Base-by-base conservation (phyloP, 2,113 vertebrate species). In the Mirza zaza region DNA sequence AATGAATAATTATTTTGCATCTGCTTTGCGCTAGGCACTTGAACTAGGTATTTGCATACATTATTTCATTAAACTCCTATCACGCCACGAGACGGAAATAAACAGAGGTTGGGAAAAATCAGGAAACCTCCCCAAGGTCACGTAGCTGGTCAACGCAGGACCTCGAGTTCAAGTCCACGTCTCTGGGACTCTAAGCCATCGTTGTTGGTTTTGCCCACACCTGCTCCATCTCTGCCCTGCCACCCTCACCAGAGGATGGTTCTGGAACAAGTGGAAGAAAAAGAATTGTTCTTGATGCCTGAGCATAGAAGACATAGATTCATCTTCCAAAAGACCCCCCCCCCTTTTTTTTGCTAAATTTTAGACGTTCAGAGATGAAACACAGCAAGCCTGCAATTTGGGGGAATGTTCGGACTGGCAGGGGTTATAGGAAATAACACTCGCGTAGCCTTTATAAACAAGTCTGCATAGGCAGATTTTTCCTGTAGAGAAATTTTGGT, bases 1-100 rank as follows among this genome's bases (percentile, higher is more conserved):
- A 36, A 20, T 18, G 2, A 10, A 2, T 3, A 21, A 12, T 21
- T 6, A 15, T 0, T 2, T 21, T 27, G 25, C 0, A 0, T 27
- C 48, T 39, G 7, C 32, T 50, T 20, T 10, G 59, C 5, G 8
- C 27, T 4, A 1, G 6, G 9, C 17, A 11, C 52, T 29, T 15
- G 11, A 73, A 36, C 29, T 68, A 6, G 20, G 23, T 48, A 10
- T 68, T 17, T 52, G 34, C 42, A 42, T 42, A 13, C 10, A 29
- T 8, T 39, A 50, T n/a, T 34, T 65, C 67, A 50, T 17, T 32
- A 34, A 80, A 6, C 45, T 2, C 3, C 52, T 5, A 55, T 55
- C 36, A 42, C 15, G 10, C 8, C 76, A 63, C 1, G 20, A 18
- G 67, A 73, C 23, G 76, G 17, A 36, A 52, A 61, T n/a, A 68